Base-by-base conservation (phyloP, 2,888 invertebrate species). In the Drosophila flavopinicola region DNA sequence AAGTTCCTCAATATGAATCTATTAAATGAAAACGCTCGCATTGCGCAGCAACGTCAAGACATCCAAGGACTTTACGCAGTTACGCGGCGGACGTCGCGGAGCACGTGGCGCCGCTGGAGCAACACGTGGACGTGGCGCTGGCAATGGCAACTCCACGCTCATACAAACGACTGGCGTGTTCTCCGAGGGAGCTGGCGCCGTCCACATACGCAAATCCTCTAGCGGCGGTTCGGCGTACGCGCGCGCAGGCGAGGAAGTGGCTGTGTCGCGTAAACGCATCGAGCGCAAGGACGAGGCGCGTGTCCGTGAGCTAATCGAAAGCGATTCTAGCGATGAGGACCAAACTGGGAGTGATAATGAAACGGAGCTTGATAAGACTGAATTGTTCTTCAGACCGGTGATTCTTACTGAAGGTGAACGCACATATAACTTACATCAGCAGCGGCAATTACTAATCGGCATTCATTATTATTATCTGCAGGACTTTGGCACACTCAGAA, bases 141-240 rank as follows among this genome's bases (percentile, higher is more conserved):
- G 77, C n/a, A 82, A 78, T 27, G 88, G 78, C n/a, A 79, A 76
- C 15, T 78, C 85, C 0, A 59, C 88, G 3, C 73, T 91, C 0
- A 88, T 91, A 24, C 91, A 91, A 73, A 90, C 91, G 0, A 69
- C 89, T 1, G 91, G 91, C 4, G 85, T 91, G 0, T 91, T 91
- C 54, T 91, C 91, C 0, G 91, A 91, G 52, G 91, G 91, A 17
- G 90, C 90, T 7, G 91, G 90, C 1, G 87, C 87, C 1, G 61
- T 85, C 1, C 79, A 86, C 33, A 27, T 85, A 37, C 87, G 89
- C 0, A 86, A 84, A 49, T 61, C 80, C 0, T 61, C 76, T 0
- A 75, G 88, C 0, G 71, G 83, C 1, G 72, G 82, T 6, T 68
- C 86, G 0, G 53, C 67, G 0, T 89, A 78, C 41, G 64, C 80